A percentile compares a stretch with the other conserved stretches of the same genome.
Evolutionary conservation across 2,797 vertebrate genomes (phyloP).

Genomic region (Lemur catta): DNA sequence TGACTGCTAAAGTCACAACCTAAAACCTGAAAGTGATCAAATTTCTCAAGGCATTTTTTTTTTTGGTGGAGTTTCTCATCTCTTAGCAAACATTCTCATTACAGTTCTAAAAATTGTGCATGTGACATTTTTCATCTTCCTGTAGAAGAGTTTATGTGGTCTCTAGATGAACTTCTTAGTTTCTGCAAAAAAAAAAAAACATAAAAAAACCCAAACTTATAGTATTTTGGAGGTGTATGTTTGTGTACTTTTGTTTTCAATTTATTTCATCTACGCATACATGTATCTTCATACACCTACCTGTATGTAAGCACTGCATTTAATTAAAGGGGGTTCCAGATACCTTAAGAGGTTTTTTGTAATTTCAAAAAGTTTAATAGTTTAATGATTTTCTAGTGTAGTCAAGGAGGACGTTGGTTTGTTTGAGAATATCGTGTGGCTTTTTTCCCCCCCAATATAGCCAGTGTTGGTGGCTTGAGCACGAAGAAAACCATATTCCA

Average conservation of each 20-base stretch:
- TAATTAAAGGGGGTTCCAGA: neutral
- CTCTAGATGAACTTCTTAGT: neutral
- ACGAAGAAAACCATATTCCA: neutral
- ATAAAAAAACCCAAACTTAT: neutral
- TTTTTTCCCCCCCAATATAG: neutral
- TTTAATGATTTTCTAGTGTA: neutral
- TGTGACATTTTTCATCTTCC: slow-evolving; percentile 21
- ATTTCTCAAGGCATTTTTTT: neutral
- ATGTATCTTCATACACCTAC: neutral
- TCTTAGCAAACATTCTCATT: slow-evolving; percentile 15
- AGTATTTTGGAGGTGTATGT: neutral
- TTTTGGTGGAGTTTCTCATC: neutral
- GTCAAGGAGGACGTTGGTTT: neutral
- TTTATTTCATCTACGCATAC: neutral
- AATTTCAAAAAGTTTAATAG: neutral
- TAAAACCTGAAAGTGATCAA: slow-evolving; percentile 44
- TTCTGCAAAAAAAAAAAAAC: neutral
- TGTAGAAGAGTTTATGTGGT: neutral
- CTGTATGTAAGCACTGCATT: neutral
- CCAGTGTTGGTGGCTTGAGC: neutral
- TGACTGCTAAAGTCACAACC: neutral
- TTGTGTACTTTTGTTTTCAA: neutral
- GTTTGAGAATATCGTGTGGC: neutral
- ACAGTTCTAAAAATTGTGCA: slow-evolving; percentile 12
- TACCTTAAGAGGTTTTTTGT: neutral